Evolutionary conservation across 2,888 invertebrate species (phyloP).

Genomic region (Colletes collaris): DNA sequence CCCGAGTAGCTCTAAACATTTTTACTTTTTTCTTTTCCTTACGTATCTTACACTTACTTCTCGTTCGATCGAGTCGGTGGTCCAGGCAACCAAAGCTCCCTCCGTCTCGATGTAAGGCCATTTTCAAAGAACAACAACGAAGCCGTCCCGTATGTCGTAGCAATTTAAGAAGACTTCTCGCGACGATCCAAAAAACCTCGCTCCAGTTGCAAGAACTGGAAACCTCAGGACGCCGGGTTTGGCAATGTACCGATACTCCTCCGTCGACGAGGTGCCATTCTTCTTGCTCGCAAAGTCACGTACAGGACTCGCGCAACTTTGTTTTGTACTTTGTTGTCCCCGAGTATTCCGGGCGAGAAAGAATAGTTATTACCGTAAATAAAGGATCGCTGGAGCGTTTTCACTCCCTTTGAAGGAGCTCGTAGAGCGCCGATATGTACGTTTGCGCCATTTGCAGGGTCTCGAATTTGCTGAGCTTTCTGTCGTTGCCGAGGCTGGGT

Average conservation of each 20-base stretch:
- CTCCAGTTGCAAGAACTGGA: conserved; percentile 19
- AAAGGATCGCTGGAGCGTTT: not conserved
- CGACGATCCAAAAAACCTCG: conserved; percentile 16
- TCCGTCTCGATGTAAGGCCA: not conserved
- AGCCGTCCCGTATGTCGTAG: not conserved
- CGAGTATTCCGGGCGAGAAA: conserved; percentile 4
- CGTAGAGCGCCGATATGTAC: conserved; percentile 88
- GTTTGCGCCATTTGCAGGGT: conserved; percentile 92
- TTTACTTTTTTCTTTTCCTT: not conserved
- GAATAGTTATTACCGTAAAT: not conserved
- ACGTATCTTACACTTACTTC: too few relatives aligned
- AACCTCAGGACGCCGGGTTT: not conserved
- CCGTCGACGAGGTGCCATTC: not conserved
- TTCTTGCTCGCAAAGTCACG: not conserved
- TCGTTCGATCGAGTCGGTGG: too few relatives aligned
- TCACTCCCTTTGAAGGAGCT: conserved; percentile 84
- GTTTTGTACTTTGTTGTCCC: conserved; percentile 20
- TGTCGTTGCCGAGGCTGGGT: conserved; percentile 88
- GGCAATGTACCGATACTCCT: not conserved
- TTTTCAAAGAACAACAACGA: not conserved
- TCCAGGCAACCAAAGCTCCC: too few relatives aligned
- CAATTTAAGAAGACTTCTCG: not conserved
- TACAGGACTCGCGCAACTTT: not conserved
- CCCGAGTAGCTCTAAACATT: too few relatives aligned
- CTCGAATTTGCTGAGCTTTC: conserved; percentile 90